phyloP scores from a whole-genome alignment of 2,113 vertebrate species.

The Anthoscopus minutus region DNA sequence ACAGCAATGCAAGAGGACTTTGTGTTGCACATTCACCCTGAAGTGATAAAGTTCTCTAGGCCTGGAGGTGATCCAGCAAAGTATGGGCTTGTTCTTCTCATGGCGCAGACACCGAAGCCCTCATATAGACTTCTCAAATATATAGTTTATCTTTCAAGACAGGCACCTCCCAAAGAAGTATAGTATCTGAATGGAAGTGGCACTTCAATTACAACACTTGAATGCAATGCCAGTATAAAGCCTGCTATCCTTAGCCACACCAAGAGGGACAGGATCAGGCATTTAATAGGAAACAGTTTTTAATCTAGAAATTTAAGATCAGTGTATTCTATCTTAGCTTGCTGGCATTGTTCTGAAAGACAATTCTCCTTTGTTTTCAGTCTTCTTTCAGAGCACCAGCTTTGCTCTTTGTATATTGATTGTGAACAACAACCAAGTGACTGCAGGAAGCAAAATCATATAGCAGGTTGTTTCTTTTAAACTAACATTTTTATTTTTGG shows the following conservation, averaged over 20 bases:
- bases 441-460: neutral
- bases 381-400: neutral
- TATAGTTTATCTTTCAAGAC: neutral
- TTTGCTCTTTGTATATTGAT: neutral
- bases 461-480: neutral
- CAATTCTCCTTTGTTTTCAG: neutral
- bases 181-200: neutral
- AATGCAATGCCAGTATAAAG: neutral
- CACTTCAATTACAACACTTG: neutral
- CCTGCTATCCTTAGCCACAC: neutral
- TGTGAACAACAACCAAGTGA: neutral
- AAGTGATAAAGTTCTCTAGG: neutral
- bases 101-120: neutral
- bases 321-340: neutral
- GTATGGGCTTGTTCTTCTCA: neutral
- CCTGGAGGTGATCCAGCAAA: neutral
- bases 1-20: neutral
- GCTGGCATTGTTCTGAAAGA: neutral
- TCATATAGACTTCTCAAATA: neutral
- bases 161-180: neutral
- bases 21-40: rapidly evolving
- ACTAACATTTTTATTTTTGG: neutral
- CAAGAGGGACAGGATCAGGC: neutral
- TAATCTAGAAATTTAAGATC: neutral
- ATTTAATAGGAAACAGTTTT: neutral